Percentiles rank a stretch among this genome's conserved stretches.
Conservation (phyloP, 2,888 invertebrate genomes). For the Sceliomorpha sp. region DNA sequence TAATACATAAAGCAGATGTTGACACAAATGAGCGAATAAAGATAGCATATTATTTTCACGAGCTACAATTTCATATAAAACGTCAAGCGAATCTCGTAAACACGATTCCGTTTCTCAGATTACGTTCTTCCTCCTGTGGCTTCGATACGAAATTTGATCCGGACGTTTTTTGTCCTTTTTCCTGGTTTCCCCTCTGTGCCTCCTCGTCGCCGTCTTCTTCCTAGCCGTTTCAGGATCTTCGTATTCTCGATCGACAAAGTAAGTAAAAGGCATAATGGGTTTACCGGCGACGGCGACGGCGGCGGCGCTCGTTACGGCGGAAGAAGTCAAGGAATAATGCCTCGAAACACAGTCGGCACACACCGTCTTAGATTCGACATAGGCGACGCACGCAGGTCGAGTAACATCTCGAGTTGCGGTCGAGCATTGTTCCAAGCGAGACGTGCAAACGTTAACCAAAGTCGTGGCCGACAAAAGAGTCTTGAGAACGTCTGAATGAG, state of each 20-base stretch:
- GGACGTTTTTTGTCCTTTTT: conserved; percentile 9
- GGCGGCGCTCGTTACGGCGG: conserved; percentile 11
- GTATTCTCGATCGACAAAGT: conserved; percentile 22
- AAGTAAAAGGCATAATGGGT: conserved; percentile 39
- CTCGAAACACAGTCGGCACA: conserved; percentile 15
- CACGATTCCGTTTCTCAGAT: conserved; percentile 41
- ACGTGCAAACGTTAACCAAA: conserved; percentile 52
- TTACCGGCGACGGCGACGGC: conserved; percentile 9
- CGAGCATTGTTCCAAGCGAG: conserved; percentile 51
- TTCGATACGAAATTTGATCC: conserved; percentile 44
- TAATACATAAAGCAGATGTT: conserved; percentile 25
- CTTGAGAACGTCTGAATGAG: conserved; percentile 20
- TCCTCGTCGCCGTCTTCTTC: conserved; percentile 5
- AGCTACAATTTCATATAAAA: conserved; percentile 44
- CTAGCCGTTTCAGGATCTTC: conserved; percentile 29
- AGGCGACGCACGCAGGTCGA: conserved; percentile 41
- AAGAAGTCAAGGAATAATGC: conserved; percentile 14
- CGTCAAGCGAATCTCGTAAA: conserved; percentile 36
- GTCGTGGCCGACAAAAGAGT: conserved; percentile 34
- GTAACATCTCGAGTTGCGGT: conserved; percentile 52
- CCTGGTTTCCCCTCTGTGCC: not conserved
- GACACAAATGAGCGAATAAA: conserved; percentile 43
- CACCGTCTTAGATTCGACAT: conserved; percentile 38
- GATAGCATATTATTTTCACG: conserved; percentile 35
- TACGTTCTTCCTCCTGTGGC: conserved; percentile 28